Evolutionary conservation across 1,140 invertebrate genomes (phyloP).

Genomic region (Idris sp.): DNA sequence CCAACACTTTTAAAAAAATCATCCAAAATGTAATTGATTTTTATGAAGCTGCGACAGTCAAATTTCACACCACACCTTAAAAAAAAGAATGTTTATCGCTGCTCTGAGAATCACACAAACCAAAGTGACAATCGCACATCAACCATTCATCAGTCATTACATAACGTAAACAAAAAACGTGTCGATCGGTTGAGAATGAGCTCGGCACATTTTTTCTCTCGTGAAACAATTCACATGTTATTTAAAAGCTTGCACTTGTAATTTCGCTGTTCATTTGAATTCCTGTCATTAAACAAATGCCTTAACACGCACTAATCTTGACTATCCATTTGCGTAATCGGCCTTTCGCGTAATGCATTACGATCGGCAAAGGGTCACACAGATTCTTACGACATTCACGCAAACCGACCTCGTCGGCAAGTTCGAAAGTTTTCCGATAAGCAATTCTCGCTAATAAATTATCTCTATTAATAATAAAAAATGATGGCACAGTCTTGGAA

Average conservation of each 20-base stretch:
- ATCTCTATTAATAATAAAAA: not conserved
- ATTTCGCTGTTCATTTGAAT: constrained; percentile 25
- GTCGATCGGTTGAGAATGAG: too few relatives aligned
- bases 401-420: constrained; percentile 17
- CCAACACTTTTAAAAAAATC: constrained; percentile 17
- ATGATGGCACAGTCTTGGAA: constrained; percentile 1
- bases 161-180: constrained; percentile 33
- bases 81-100: too few relatives aligned
- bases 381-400: constrained; percentile 43
- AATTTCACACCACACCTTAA: too few relatives aligned
- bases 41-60: too few relatives aligned
- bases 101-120: constrained; percentile 2
- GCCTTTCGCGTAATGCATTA: constrained; percentile 43
- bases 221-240: not conserved
- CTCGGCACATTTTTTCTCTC: constrained; percentile 12
- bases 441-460: constrained; percentile 1
- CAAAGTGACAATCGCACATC: constrained; percentile 6
- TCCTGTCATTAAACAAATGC: constrained; percentile 35
- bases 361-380: constrained; percentile 34
- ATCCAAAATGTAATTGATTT: too few relatives aligned
- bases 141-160: constrained; percentile 2
- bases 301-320: constrained; percentile 35
- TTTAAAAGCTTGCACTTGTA: too few relatives aligned
- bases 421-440: constrained; percentile 44
- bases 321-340: constrained; percentile 47